Percentiles rank a stretch among this genome's conserved stretches.
These are phyloP conservation scores for Chaenogobius annularis DNA, from an alignment of 2,113 vertebrate species.

Conservation along the genomic window DNA sequence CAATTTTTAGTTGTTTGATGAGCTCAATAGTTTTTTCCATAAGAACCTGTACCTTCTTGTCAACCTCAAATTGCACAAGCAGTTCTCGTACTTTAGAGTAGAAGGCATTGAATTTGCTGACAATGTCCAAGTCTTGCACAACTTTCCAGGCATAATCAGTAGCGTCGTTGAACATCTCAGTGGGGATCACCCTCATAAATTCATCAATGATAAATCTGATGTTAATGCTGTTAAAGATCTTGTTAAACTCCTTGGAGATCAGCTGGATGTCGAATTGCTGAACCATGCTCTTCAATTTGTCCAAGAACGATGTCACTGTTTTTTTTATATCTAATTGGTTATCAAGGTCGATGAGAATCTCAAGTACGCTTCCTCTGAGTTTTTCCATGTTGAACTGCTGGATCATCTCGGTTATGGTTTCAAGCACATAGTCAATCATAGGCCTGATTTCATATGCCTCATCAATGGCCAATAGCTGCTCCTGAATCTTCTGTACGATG, in stretches of 20 bases:
- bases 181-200: slow-evolving; percentile 60
- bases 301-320: slow-evolving; percentile 67
- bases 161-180: slow-evolving; percentile 63
- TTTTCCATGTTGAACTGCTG: slow-evolving; percentile 73
- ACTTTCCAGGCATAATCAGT: slow-evolving; percentile 60
- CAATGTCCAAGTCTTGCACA: slow-evolving; percentile 76
- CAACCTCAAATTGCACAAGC: slow-evolving; percentile 76
- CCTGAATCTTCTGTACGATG: slow-evolving; percentile 75
- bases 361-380: slow-evolving; percentile 67
- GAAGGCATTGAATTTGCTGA: slow-evolving; percentile 75
- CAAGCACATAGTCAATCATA: slow-evolving; percentile 70
- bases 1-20: slow-evolving; percentile 78
- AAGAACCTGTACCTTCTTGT: slow-evolving; percentile 77
- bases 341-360: slow-evolving; percentile 81
- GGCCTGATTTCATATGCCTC: slow-evolving; percentile 78
- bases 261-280: slow-evolving; percentile 72
- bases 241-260: slow-evolving; percentile 67
- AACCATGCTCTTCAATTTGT: slow-evolving; percentile 70
- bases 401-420: slow-evolving; percentile 66
- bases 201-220: slow-evolving; percentile 52
- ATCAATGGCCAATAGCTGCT: slow-evolving; percentile 75
- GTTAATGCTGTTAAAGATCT: slow-evolving; percentile 52
- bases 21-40: slow-evolving; percentile 79
- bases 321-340: slow-evolving; percentile 72
- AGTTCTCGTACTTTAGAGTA: slow-evolving; percentile 70